phyloP scores from a whole-genome alignment of 2,797 vertebrate species.

The Buceros bicornis region DNA sequence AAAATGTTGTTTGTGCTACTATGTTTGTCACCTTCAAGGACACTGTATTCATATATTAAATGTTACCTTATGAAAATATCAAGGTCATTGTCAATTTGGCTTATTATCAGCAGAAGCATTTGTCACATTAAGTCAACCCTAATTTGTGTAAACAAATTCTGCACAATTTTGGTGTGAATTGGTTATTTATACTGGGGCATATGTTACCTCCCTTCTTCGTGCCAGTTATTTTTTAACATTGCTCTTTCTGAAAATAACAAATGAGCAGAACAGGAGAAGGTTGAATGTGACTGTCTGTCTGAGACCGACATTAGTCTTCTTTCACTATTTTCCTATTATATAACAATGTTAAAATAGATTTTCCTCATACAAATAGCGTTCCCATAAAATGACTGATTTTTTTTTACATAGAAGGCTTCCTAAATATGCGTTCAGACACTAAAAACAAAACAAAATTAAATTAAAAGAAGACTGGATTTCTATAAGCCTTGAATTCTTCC shows the following conservation, averaged over 20 bases:
- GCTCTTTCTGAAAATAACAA: not conserved
- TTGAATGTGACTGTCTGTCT: not conserved
- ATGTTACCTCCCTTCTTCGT: not conserved
- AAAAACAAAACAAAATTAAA: not conserved
- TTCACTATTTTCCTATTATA: not conserved
- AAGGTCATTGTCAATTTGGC: not conserved
- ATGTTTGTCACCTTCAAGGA: not conserved
- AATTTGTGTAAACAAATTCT: not conserved
- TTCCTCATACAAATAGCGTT: not conserved
- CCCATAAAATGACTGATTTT: not conserved
- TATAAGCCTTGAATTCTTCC: not conserved
- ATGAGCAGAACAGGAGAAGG: not conserved
- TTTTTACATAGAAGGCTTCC: not conserved
- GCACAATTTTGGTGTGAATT: not conserved
- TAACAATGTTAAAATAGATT: not conserved
- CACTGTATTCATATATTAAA: not conserved
- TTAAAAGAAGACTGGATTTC: rapidly evolving
- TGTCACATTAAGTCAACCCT: not conserved
- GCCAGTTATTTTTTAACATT: not conserved
- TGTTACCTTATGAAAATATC: not conserved
- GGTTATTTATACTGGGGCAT: not conserved
- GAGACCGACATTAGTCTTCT: not conserved
- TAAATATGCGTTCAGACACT: not conserved
- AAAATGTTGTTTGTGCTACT: not conserved
- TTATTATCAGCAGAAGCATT: not conserved